A percentile compares a stretch with the other conserved stretches of the same genome.
These are phyloP conservation scores for Lepeophtheirus nordmannii DNA, from an alignment of 2,888 invertebrate species.

Conservation along the genomic window DNA sequence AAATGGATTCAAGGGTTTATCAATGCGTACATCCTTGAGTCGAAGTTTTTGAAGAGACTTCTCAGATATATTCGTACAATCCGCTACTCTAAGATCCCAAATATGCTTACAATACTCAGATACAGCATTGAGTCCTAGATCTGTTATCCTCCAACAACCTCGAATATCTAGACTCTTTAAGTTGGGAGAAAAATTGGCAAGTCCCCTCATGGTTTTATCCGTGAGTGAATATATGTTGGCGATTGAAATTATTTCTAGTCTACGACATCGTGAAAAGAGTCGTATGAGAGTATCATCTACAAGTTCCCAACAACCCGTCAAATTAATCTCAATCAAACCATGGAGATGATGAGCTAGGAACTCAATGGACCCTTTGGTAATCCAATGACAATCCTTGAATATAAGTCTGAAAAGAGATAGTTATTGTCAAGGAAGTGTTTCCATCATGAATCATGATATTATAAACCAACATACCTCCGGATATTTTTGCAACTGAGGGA, in stretches of 20 bases:
- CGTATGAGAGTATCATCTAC: constrained; percentile 5
- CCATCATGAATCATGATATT: not conserved
- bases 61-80: constrained; percentile 18
- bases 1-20: constrained; percentile 8
- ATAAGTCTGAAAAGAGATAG: not conserved
- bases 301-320: constrained; percentile 21
- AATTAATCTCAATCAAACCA: constrained; percentile 5
- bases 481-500: constrained; percentile 5
- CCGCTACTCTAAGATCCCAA: not conserved
- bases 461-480: not conserved
- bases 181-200: not conserved
- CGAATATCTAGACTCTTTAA: constrained; percentile 13
- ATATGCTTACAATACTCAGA: constrained; percentile 16
- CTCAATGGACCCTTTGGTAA: constrained; percentile 5
- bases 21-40: not conserved
- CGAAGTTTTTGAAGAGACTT: not conserved
- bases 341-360: constrained; percentile 16
- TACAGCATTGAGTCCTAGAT: not conserved
- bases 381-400: constrained; percentile 22
- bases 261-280: constrained; percentile 1
- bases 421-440: not conserved
- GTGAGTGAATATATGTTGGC: constrained; percentile 20
- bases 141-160: constrained; percentile 19
- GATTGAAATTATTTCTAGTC: constrained; percentile 1
- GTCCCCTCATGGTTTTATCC: constrained; percentile 15